Conservation (phyloP, 2,113 vertebrate genomes). For the Pelecanus crispus region DNA sequence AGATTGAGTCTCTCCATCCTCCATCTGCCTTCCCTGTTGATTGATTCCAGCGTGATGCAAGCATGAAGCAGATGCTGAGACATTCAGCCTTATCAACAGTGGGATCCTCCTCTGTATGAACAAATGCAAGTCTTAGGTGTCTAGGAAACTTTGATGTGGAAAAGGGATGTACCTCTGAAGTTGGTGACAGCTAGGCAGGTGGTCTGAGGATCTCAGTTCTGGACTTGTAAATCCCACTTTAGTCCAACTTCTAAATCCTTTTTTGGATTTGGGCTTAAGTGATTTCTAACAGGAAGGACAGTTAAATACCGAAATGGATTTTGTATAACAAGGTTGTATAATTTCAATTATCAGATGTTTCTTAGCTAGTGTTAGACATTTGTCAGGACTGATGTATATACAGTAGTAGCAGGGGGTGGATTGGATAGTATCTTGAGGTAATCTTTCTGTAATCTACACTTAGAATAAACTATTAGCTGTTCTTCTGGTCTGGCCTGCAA, state of each 20-base stretch:
- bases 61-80: neutral
- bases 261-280: neutral
- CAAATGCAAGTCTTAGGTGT: neutral
- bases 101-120: neutral
- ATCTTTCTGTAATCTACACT: neutral
- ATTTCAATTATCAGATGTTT: neutral
- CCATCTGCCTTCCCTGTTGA: neutral
- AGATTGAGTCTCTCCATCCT: neutral
- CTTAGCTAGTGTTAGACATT: neutral
- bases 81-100: neutral
- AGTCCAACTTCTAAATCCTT: neutral
- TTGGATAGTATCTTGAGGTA: neutral
- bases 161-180: neutral
- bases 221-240: neutral
- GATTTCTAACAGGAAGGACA: neutral
- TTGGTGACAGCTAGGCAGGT: neutral
- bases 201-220: neutral
- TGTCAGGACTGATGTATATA: neutral
- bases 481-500: neutral
- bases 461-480: neutral
- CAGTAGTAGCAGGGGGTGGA: neutral
- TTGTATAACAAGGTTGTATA: neutral
- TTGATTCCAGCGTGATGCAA: neutral
- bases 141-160: neutral
- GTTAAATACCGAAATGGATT: neutral